Percentiles rank a stretch among this genome's conserved stretches.
Evolutionary conservation across 2,113 vertebrate species (phyloP).

Genomic region (Xiphias gladius): DNA sequence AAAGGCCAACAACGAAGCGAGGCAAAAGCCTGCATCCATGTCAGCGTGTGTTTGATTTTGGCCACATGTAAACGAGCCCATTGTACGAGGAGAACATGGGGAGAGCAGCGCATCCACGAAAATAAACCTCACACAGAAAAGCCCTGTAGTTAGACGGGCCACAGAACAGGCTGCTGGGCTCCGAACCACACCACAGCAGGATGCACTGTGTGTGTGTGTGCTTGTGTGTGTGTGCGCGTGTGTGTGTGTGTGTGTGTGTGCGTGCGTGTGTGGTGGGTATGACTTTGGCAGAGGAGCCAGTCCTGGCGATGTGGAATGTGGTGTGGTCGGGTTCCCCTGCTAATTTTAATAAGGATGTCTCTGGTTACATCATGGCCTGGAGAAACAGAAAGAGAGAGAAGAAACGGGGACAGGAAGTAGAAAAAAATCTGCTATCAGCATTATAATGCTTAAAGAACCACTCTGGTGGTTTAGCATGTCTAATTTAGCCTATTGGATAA

Average conservation of each 20-base stretch:
- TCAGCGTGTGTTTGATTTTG: conserved; percentile 56
- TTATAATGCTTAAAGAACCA: conserved; percentile 15
- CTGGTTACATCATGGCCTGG: conserved; percentile 66
- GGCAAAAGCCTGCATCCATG: conserved; percentile 40
- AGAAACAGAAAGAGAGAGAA: conserved; percentile 27
- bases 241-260: conserved; percentile 33
- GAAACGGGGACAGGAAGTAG: conserved; percentile 33
- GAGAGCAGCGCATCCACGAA: conserved; percentile 67
- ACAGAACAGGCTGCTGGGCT: conserved; percentile 65
- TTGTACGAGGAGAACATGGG: conserved; percentile 63
- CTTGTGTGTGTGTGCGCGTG: conserved; percentile 30
- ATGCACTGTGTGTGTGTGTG: conserved; percentile 25
- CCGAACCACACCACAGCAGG: conserved; percentile 63
- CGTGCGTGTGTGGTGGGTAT: conserved; percentile 13
- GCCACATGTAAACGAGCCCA: conserved; percentile 68
- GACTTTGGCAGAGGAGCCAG: conserved; percentile 41
- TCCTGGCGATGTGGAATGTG: conserved; percentile 48
- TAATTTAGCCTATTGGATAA: neutral
- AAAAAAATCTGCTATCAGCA: conserved; percentile 10
- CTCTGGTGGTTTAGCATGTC: neutral
- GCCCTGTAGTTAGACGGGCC: conserved; percentile 74
- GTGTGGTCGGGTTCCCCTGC: conserved; percentile 64
- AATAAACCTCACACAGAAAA: conserved; percentile 78
- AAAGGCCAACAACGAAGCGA: conserved; percentile 29
- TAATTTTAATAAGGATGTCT: conserved; percentile 75